phyloP scores from a whole-genome alignment of 1,140 invertebrate genomes.

The Atta colombica region DNA sequence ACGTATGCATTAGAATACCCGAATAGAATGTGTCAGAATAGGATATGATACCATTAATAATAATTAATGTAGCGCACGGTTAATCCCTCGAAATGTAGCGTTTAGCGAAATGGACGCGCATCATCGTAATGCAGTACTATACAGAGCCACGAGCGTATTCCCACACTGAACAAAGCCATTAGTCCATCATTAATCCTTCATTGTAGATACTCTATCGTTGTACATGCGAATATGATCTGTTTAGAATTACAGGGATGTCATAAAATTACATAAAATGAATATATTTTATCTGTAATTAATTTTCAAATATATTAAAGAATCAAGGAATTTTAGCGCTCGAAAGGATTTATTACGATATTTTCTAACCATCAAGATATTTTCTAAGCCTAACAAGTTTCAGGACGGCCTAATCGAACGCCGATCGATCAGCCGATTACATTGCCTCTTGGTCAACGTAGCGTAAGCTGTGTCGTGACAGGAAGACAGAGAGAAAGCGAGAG shows the following conservation, averaged over 20 bases:
- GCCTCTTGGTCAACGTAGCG: constrained; percentile 7
- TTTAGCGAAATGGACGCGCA: constrained; percentile 62
- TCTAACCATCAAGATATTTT: constrained; percentile 17
- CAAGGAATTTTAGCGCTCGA: neutral
- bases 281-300: neutral
- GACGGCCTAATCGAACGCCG: constrained; percentile 10
- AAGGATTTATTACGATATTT: neutral
- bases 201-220: constrained; percentile 62
- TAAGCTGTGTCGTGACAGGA: constrained; percentile 41
- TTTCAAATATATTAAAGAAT: constrained; percentile 10
- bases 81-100: constrained; percentile 64
- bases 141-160: constrained; percentile 51
- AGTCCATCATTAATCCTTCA: constrained; percentile 65
- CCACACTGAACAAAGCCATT: constrained; percentile 64
- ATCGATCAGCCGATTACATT: constrained; percentile 48
- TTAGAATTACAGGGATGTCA: constrained; percentile 58
- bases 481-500: neutral
- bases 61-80: constrained; percentile 63
- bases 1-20: constrained; percentile 59
- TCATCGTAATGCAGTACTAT: constrained; percentile 64
- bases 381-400: neutral
- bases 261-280: constrained; percentile 39
- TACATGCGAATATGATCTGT: constrained; percentile 54
- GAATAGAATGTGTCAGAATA: constrained; percentile 65
- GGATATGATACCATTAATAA: constrained; percentile 65